A percentile compares a stretch with the other conserved stretches of the same genome.
These are phyloP conservation scores for Bruchidius siliquastri DNA, from an alignment of 2,888 invertebrate genomes.

Conservation along the genomic window DNA sequence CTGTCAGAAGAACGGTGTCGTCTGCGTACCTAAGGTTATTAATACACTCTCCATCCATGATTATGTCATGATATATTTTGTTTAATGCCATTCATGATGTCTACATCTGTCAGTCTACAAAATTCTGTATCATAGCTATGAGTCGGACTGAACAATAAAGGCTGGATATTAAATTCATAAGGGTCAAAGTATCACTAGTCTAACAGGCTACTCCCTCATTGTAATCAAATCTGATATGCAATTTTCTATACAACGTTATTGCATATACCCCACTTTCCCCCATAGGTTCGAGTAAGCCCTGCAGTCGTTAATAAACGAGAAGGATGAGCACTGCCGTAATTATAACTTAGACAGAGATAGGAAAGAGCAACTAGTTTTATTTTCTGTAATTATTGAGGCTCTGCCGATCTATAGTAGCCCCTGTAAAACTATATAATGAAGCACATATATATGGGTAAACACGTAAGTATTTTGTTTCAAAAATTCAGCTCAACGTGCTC, in stretches of 20 bases:
- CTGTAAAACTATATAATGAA: conserved; percentile 11
- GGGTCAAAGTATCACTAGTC: too few relatives aligned
- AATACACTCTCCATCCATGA: too few relatives aligned
- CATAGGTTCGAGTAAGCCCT: background rate
- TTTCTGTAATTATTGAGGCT: conserved; percentile 22
- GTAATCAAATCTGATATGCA: too few relatives aligned
- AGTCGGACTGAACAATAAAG: too few relatives aligned
- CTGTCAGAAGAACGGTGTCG: too few relatives aligned
- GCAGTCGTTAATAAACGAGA: conserved; percentile 27
- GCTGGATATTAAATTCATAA: too few relatives aligned
- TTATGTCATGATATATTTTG: too few relatives aligned
- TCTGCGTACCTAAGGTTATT: too few relatives aligned
- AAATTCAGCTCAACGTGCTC: background rate
- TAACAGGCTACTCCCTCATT: too few relatives aligned
- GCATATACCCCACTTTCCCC: conserved; percentile 8
- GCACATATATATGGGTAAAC: conserved; percentile 4
- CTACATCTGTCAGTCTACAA: too few relatives aligned
- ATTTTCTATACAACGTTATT: background rate
- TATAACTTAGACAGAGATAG: conserved; percentile 22
- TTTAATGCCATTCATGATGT: too few relatives aligned
- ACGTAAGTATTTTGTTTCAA: background rate
- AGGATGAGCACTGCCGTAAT: conserved; percentile 26
- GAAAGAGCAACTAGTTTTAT: conserved; percentile 18
- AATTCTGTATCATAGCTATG: too few relatives aligned
- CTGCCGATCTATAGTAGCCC: conserved; percentile 10